Percentiles rank a stretch among this genome's conserved stretches.
Conservation (phyloP, 2,113 vertebrate genomes). For the Muntiacus muntjak region DNA sequence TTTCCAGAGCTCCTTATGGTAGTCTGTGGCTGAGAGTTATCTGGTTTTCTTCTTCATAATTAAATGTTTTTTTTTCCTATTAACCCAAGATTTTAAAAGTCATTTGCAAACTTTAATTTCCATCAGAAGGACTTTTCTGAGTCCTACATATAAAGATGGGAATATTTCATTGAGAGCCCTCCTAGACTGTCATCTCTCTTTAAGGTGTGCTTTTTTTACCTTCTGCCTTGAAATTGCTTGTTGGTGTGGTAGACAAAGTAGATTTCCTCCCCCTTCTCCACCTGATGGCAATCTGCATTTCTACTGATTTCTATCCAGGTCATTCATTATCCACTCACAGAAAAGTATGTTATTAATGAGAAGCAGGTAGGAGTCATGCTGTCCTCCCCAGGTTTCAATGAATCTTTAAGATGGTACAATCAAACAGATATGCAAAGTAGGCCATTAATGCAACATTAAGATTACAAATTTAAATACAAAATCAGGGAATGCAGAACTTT, state of each 20-base stretch:
- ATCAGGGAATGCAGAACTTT: conserved; percentile 46
- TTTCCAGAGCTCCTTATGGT: background rate
- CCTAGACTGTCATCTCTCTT: background rate
- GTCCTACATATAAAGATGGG: background rate
- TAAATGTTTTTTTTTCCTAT: conserved; percentile 9
- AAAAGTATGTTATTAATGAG: conserved; percentile 63
- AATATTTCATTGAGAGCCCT: conserved; percentile 32
- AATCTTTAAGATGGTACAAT: conserved; percentile 63
- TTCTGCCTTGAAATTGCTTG: conserved; percentile 42
- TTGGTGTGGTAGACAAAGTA: background rate
- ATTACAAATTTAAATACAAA: conserved; percentile 53
- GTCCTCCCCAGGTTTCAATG: conserved; percentile 61
- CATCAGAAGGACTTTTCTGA: conserved; percentile 16
- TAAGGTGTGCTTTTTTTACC: background rate
- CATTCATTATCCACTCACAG: conserved; percentile 52
- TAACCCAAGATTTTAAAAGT: conserved; percentile 19
- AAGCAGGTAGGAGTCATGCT: conserved; percentile 61
- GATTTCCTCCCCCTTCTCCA: background rate
- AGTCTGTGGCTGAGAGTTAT: background rate
- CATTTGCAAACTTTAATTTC: conserved; percentile 36
- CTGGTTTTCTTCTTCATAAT: conserved; percentile 18
- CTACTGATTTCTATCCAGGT: conserved; percentile 60
- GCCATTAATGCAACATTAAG: conserved; percentile 50
- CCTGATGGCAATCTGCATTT: conserved; percentile 50
- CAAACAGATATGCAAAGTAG: conserved; percentile 62